Conservation (phyloP, 2,797 vertebrate species). For the Diplodus puntazzo region DNA sequence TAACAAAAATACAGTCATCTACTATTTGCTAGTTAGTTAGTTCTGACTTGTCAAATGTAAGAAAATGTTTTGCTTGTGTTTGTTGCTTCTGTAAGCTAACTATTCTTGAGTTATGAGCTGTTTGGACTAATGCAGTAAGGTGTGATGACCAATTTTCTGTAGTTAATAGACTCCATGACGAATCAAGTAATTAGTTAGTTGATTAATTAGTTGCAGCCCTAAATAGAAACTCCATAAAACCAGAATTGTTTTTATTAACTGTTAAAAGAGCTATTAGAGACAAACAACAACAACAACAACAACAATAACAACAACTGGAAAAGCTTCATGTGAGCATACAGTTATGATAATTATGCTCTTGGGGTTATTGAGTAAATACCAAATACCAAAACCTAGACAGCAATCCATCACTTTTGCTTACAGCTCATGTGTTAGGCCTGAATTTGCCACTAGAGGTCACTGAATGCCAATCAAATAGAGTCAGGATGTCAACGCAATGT, state of each 20-base stretch:
- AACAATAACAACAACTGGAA: no score
- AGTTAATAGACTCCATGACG: no score
- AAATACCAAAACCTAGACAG: not conserved
- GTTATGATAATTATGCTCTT: no score
- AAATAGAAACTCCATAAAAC: not conserved
- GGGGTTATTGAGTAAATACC: no score
- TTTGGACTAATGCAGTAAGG: not conserved
- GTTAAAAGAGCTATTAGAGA: not conserved
- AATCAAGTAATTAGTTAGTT: not conserved
- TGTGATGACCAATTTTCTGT: no score
- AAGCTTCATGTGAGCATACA: no score
- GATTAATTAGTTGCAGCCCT: not conserved
- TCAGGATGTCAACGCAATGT: not conserved
- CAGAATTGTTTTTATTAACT: no score
- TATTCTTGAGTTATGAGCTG: not conserved
- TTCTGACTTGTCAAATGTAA: not conserved
- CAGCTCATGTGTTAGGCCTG: constrained; percentile 8
- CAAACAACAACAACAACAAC: no score
- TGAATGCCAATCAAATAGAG: constrained; percentile 8
- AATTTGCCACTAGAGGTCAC: constrained; percentile 68
- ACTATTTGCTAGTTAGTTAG: not conserved
- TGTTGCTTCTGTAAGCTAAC: not conserved
- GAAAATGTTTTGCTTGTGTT: not conserved
- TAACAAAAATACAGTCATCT: not conserved
- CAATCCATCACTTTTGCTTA: not conserved